phyloP scores from a whole-genome alignment of 92 coral and sea anemone species.

The Montipora capitata region DNA sequence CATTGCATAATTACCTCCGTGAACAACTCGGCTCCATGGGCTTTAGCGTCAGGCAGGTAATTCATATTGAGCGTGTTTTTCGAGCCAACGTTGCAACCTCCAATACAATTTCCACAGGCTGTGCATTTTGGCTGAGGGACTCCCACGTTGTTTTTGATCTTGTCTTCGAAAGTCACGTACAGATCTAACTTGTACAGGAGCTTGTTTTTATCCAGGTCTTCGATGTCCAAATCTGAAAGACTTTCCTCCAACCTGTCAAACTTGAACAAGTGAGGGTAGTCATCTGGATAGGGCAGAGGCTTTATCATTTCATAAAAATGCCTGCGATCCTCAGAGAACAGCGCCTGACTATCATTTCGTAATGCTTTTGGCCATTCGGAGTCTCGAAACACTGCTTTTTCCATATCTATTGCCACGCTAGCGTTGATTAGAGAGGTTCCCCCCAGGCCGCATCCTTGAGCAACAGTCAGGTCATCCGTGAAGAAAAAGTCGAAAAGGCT shows the following conservation, averaged over 20 bases:
- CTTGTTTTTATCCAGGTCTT: slow-evolving; percentile 57
- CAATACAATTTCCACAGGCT: background rate
- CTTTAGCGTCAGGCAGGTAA: slow-evolving; percentile 78
- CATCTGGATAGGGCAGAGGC: slow-evolving; percentile 69
- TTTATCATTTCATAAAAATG: slow-evolving; percentile 67
- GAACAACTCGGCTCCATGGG: slow-evolving; percentile 74
- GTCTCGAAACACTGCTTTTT: slow-evolving; percentile 61
- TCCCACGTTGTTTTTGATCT: slow-evolving; percentile 69
- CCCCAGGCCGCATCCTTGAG: slow-evolving; percentile 80
- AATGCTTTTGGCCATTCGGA: slow-evolving; percentile 65
- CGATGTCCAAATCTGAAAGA: slow-evolving; percentile 59
- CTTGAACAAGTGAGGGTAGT: slow-evolving; percentile 35
- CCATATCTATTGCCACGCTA: slow-evolving; percentile 71
- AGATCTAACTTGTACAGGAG: slow-evolving; percentile 68
- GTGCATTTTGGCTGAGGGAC: slow-evolving; percentile 82
- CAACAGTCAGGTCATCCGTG: slow-evolving; percentile 66
- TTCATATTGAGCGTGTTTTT: slow-evolving; percentile 31
- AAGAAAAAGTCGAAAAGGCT: slow-evolving; percentile 62
- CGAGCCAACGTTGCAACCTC: no score
- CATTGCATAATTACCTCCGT: slow-evolving; percentile 47
- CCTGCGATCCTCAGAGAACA: slow-evolving; percentile 45
- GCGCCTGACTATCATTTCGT: slow-evolving; percentile 35
- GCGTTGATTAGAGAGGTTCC: slow-evolving; percentile 22
- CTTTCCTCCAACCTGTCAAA: slow-evolving; percentile 49
- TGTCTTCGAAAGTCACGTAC: slow-evolving; percentile 79